A percentile compares a stretch with the other conserved stretches of the same genome.
These are phyloP conservation scores for Musca vetustissima DNA, from an alignment of 1,140 invertebrate species.

Conservation along the genomic window DNA sequence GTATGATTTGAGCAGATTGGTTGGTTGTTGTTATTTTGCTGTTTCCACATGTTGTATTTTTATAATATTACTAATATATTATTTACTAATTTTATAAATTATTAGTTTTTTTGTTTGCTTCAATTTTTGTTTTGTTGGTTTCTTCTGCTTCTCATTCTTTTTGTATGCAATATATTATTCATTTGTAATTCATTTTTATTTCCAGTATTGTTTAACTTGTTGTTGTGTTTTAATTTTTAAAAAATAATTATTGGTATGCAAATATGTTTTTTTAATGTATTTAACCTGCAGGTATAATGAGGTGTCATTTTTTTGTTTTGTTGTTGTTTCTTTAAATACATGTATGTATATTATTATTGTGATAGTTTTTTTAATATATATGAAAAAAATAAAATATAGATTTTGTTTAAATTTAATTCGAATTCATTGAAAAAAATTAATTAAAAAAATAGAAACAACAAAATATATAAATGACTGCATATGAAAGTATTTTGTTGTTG, in stretches of 20 bases:
- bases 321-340: too few relatives aligned
- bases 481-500: not conserved
- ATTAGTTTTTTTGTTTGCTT: constrained; percentile 6
- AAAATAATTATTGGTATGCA: constrained; percentile 24
- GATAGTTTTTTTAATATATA: too few relatives aligned
- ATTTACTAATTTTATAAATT: constrained; percentile 22
- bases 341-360: too few relatives aligned
- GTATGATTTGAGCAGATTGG: not conserved
- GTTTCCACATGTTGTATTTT: constrained; percentile 5
- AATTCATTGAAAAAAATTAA: too few relatives aligned
- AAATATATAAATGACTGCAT: constrained; percentile 2
- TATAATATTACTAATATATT: constrained; percentile 11
- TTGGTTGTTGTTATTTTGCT: not conserved
- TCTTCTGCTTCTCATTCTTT: not conserved
- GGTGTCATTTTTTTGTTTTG: constrained; percentile 15
- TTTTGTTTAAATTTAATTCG: too few relatives aligned
- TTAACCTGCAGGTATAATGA: constrained; percentile 22
- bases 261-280: constrained; percentile 18
- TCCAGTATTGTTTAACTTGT: constrained; percentile 7
- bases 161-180: not conserved
- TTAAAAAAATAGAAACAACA: too few relatives aligned
- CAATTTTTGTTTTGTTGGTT: not conserved
- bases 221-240: constrained; percentile 1
- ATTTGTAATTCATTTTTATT: constrained; percentile 2
- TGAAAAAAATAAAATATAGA: too few relatives aligned